Evolutionary conservation across 2,113 vertebrate genomes (phyloP), one percentile per base, ranked within the genome.

Genomic region (Tor tambroides): DNA sequence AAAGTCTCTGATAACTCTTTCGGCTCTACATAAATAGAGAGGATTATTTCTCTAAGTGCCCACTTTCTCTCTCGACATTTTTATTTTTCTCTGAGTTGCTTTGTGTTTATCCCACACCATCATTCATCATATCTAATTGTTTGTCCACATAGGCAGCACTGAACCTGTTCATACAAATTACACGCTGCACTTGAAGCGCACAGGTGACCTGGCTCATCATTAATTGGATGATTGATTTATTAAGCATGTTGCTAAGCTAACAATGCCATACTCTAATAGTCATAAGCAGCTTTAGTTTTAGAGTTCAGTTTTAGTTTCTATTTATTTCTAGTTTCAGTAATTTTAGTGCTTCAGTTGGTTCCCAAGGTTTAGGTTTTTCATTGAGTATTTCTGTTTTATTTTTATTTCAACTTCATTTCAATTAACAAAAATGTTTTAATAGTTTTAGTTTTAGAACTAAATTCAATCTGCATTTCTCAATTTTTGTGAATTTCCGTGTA

Each of bases 1-100:
- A 63, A 41, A 86, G 84, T 93, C 88, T 88, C 54, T 91, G 90
- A 92, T 87, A 90, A 80, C 38, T 85, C 90, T 46, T 17, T 84
- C 83, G 69, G 87, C 84, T 54, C 80, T 92, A 79, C 89, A 85
- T 88, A 91, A 90, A 89, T 54, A 54, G 77, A 75, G 32, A 32
- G 54, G 72, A 90, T 59, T 76, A 75, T 78, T 63, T 71, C 54
- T 67, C 23, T 46, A 17, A 54, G 6, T 21, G 21, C 30, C 19
- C 23, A 46, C 51, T 61, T 56, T 72, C 17, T 80, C 85, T 43
- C 51, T 67, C 28, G 17, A 28, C 32, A 51, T 69, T 26, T 87
- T 63, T 19, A 6, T 46, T 26, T 26, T 67, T 75, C 49, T 49
- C 72, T 79, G 38, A 11, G 15, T 26, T 41, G 59, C 8, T 30